Evolutionary conservation across 2,888 invertebrate genomes (phyloP).

Genomic region (Apamea crenata): DNA sequence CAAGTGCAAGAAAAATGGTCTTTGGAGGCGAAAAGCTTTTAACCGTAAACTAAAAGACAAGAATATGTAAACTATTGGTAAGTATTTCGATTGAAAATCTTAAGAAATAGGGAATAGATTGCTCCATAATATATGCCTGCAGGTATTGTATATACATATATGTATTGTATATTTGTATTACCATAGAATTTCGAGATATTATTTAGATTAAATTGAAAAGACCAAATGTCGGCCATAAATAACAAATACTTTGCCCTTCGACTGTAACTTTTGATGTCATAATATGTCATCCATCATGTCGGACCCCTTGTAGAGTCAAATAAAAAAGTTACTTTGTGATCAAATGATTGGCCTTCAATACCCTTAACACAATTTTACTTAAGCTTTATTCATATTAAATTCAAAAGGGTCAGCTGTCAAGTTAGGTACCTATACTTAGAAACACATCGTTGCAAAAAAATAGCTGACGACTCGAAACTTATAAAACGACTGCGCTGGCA

Average conservation of each 20-base stretch:
- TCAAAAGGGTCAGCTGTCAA: conserved; percentile 10
- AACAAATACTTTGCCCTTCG: not conserved
- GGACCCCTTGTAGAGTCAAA: not conserved
- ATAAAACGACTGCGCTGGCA: not conserved
- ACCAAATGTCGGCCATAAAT: not conserved
- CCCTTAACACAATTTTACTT: not conserved
- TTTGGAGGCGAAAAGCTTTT: not conserved
- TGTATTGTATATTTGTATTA: no score
- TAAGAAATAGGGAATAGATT: not conserved
- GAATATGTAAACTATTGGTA: not conserved
- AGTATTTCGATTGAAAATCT: not conserved
- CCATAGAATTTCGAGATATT: not conserved
- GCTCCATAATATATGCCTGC: not conserved
- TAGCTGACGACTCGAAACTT: not conserved
- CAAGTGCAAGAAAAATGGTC: not conserved
- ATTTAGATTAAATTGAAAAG: not conserved
- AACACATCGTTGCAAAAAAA: not conserved
- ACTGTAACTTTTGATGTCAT: not conserved
- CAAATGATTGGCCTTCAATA: not conserved
- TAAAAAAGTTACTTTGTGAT: not conserved
- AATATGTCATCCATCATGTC: not conserved
- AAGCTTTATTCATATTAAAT: not conserved
- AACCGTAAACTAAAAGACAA: not conserved
- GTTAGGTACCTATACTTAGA: not conserved
- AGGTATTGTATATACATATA: no score